Base-by-base conservation (phyloP, 1,140 invertebrate species). In the Acarapis woodi region DNA sequence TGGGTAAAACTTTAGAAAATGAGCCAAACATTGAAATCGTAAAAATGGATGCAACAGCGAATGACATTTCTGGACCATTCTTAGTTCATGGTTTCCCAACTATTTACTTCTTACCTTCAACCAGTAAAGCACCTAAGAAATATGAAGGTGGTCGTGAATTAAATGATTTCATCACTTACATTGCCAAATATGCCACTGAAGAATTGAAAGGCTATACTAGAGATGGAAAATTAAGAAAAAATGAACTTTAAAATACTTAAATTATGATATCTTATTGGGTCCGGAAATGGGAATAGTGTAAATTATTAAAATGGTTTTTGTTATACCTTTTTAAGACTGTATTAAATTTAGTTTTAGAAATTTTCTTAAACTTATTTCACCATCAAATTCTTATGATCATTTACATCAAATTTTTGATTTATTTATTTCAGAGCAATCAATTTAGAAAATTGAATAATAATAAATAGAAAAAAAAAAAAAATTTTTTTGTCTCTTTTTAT, bases 71-170 rank as follows among this genome's bases (percentile, higher is more conserved):
- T 41, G 55, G 68, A n/a, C 54, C 61, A 40, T 99, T 70, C 57
- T 77, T 94, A 49, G 90, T 99, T 12, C 65, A 68, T 46, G 90
- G 90, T 16, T 99, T 94, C 68, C 93, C 93, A 24, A 97, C 93
- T 2, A 63, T 99, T 22, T 99, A 66, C 62, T 99, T 83, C 82
- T 64, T 73, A 35, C 73, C 87, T 3, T 90, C 82, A 52, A 66
- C 78, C 49, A 56, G 58, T 15, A 82, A 80, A 51, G 56, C 66
- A 44, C 85, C 90, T 18, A 63, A 75, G n/a, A 67, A 68, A 58
- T 97, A 96, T 54, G 78, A 94, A 52, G 80, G 83, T 51, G 88
- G 83, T 6, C 73, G 90, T 41, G 77, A 87, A 47, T 55, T 90
- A 0, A 71, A 93, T 37, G 88, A 96, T 50, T 94, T 99, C 54